Evolutionary conservation across 2,113 vertebrate genomes (phyloP).

Genomic region (Protomyctophum bolini): DNA sequence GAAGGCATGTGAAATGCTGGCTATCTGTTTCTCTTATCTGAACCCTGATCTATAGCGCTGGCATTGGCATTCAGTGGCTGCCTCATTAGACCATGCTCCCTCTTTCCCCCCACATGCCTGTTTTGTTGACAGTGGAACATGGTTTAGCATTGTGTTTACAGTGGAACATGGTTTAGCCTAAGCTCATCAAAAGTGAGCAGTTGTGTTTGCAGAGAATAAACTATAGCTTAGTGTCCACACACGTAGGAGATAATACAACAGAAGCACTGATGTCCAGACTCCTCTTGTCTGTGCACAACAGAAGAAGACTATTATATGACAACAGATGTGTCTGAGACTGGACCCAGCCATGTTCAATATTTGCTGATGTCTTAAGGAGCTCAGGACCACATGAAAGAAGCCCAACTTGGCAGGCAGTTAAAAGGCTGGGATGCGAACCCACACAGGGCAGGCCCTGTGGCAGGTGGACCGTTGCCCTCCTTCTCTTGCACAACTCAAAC

Average conservation of each 20-base stretch:
- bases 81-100: constrained; percentile 41
- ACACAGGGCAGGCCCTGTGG: constrained; percentile 63
- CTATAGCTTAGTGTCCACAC: constrained; percentile 66
- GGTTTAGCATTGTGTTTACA: constrained; percentile 67
- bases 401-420: constrained; percentile 69
- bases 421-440: constrained; percentile 64
- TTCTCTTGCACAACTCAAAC: constrained; percentile 62
- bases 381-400: constrained; percentile 73
- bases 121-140: constrained; percentile 62
- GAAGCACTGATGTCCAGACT: constrained; percentile 48
- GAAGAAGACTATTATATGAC: constrained; percentile 58
- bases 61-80: constrained; percentile 45
- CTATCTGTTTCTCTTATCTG: constrained; percentile 48
- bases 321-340: constrained; percentile 76
- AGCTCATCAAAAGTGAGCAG: constrained; percentile 64
- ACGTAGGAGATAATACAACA: constrained; percentile 52
- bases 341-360: constrained; percentile 71
- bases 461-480: constrained; percentile 70
- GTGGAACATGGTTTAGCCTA: constrained; percentile 63
- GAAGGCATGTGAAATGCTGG: constrained; percentile 64
- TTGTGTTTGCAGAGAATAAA: constrained; percentile 72
- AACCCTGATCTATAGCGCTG: constrained; percentile 44
- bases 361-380: constrained; percentile 71
- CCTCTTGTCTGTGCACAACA: constrained; percentile 36
- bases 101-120: constrained; percentile 40